Conservation (phyloP, 2,797 vertebrate species). For the Tragopan temminckii region DNA sequence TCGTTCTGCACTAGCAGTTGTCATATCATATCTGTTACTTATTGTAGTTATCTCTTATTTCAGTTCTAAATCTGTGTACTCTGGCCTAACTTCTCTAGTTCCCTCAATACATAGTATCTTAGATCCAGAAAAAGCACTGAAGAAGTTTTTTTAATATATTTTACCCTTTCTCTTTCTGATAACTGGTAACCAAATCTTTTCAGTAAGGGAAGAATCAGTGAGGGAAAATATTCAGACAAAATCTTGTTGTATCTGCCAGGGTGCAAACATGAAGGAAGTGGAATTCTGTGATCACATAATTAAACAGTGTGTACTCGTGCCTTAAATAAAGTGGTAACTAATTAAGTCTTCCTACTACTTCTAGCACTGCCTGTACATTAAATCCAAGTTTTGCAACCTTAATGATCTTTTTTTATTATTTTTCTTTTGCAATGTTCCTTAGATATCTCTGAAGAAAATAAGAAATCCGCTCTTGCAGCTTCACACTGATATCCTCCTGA, state of each 20-base stretch:
- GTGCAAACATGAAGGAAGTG: not conserved
- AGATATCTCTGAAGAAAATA: not conserved
- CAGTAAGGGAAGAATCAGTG: not conserved
- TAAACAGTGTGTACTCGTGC: rapidly evolving
- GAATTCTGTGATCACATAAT: not conserved
- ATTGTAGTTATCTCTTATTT: not conserved
- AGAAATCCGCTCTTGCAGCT: not conserved
- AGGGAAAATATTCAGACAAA: not conserved
- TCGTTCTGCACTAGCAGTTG: not conserved
- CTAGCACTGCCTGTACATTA: not conserved
- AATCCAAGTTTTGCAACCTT: not conserved
- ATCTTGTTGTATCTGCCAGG: not conserved
- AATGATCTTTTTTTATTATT: not conserved
- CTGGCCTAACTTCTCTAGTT: not conserved
- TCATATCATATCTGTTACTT: not conserved
- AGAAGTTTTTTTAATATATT: not conserved
- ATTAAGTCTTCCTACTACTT: not conserved
- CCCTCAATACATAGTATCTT: not conserved
- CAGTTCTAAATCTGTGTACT: not conserved
- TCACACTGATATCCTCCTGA: rapidly evolving
- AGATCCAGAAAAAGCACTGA: not conserved
- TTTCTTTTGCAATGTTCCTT: not conserved
- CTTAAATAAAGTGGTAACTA: not conserved
- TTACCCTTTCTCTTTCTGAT: not conserved
- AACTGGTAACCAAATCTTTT: not conserved